A percentile compares a stretch with the other conserved stretches of the same genome.
Conservation (phyloP, 2,888 invertebrate species). For the Cantharis flavilabris region DNA sequence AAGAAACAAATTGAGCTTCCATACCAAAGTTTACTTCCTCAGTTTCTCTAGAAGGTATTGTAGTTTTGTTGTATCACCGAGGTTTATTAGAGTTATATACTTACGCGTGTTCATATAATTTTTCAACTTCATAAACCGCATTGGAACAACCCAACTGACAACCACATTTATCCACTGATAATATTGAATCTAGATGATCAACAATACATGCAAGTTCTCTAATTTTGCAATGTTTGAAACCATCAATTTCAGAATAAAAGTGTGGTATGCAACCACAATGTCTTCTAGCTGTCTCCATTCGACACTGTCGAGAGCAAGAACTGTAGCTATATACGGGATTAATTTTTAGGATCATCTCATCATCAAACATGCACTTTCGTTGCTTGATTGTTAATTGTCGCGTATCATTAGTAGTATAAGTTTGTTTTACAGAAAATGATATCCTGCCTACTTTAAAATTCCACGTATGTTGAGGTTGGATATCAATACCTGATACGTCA, state of each 20-base stretch:
- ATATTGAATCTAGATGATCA: conserved; percentile 59
- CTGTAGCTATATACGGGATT: conserved; percentile 68
- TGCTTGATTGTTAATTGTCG: conserved; percentile 70
- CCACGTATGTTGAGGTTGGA: conserved; percentile 74
- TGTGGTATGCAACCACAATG: conserved; percentile 74
- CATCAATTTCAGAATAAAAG: conserved; percentile 67
- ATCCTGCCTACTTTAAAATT: conserved; percentile 64
- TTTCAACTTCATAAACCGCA: conserved; percentile 76
- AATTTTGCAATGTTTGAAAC: conserved; percentile 63
- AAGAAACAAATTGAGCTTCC: conserved; percentile 73
- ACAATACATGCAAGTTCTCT: conserved; percentile 65
- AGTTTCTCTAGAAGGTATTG: conserved; percentile 3
- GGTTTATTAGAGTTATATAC: conserved; percentile 31
- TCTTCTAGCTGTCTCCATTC: conserved; percentile 67
- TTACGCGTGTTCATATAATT: conserved; percentile 67
- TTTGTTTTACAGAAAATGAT: conserved; percentile 73
- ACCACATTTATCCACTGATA: conserved; percentile 64
- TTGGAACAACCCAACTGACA: conserved; percentile 78
- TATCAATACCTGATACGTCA: conserved; percentile 71
- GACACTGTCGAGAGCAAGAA: conserved; percentile 75
- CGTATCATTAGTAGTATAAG: conserved; percentile 77
- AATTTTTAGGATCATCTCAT: conserved; percentile 66
- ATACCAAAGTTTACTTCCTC: conserved; percentile 42
- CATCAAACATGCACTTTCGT: conserved; percentile 72
- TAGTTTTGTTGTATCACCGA: not conserved